Percentiles rank a stretch among this genome's conserved stretches.
phyloP scores from a whole-genome alignment of 2,888 invertebrate species.

The Lycophotia porphyrea region DNA sequence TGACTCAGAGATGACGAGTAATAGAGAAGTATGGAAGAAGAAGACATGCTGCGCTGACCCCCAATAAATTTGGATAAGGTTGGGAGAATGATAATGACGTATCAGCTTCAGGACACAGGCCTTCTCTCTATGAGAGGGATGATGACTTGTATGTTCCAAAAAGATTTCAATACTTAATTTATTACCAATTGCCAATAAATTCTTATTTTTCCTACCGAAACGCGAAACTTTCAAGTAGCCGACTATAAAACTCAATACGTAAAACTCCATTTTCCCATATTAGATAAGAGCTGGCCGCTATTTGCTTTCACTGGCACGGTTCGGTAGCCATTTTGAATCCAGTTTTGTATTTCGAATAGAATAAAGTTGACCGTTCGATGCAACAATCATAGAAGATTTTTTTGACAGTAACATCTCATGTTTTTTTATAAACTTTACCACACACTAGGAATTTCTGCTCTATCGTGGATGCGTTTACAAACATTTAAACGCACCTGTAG shows the following conservation, averaged over 20 bases:
- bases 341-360: conserved; percentile 43
- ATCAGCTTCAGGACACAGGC: too few species aligned
- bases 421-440: too few species aligned
- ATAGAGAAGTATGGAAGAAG: too few species aligned
- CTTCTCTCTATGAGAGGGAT: too few species aligned
- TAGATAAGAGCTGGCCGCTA: conserved; percentile 41
- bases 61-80: too few species aligned
- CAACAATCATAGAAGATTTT: not conserved
- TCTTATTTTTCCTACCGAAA: not conserved
- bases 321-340: conserved; percentile 32
- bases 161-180: not conserved
- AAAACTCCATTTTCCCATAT: conserved; percentile 34
- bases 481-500: too few species aligned
- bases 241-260: conserved; percentile 47
- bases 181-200: conserved; percentile 3
- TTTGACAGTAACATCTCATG: too few species aligned
- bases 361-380: not conserved
- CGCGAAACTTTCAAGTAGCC: conserved; percentile 29
- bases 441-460: too few species aligned
- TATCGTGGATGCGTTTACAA: too few species aligned
- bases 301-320: conserved; percentile 34
- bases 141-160: not conserved
- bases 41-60: too few species aligned
- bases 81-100: too few species aligned
- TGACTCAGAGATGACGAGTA: too few species aligned